A percentile compares a stretch with the other conserved stretches of the same genome.
Conservation (phyloP, 2,113 vertebrate species). For the Pithys albifrons region DNA sequence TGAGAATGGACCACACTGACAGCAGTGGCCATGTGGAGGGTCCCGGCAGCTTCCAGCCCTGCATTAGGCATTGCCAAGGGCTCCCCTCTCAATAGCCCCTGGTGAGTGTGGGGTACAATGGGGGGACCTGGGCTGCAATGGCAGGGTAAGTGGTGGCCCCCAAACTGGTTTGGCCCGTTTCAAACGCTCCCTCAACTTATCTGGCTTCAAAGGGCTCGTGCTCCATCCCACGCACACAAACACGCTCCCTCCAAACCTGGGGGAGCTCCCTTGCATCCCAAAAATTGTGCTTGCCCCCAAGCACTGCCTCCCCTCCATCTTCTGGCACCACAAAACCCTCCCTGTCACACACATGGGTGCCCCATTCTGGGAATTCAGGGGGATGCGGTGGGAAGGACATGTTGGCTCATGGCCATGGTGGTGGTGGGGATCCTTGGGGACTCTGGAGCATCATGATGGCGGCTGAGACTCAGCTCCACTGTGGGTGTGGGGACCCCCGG, state of each 20-base stretch:
- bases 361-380: accelerated
- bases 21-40: not conserved
- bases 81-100: not conserved
- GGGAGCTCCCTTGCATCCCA: not conserved
- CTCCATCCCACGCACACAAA: constrained; percentile 49
- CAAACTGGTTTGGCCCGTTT: constrained; percentile 61
- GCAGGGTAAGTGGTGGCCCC: not conserved
- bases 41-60: not conserved
- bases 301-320: not conserved
- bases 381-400: accelerated
- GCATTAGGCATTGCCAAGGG: accelerated
- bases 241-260: not conserved
- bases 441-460: accelerated
- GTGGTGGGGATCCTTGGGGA: accelerated
- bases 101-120: accelerated
- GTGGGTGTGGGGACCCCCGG: accelerated
- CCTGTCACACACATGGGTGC: not conserved
- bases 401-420: accelerated
- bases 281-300: not conserved
- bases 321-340: not conserved
- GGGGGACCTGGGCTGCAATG: not conserved
- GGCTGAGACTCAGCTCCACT: accelerated
- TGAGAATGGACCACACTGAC: accelerated
- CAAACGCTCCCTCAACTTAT: constrained; percentile 40
- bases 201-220: constrained; percentile 59